Evolutionary conservation across 2,797 vertebrate species (phyloP).

Genomic region (Ptychadena robeensis): DNA sequence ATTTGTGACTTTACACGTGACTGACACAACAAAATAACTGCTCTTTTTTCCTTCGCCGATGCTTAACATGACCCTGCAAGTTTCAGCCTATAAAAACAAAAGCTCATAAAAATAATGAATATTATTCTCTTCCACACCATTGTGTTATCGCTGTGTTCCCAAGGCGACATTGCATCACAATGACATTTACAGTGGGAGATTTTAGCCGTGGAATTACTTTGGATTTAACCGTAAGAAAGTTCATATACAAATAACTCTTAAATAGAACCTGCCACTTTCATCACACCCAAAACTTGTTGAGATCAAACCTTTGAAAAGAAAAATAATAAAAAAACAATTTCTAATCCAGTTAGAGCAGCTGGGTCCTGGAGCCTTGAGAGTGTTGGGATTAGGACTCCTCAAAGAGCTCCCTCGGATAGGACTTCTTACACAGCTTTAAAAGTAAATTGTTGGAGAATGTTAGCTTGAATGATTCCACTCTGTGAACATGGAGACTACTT

Average conservation of each 20-base stretch:
- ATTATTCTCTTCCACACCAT: conserved; percentile 22
- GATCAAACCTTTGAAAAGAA: conserved; percentile 95
- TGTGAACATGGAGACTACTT: conserved; percentile 37
- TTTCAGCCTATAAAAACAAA: conserved; percentile 11
- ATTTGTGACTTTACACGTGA: conserved; percentile 1
- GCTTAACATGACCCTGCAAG: conserved; percentile 37
- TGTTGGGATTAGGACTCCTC: conserved; percentile 78
- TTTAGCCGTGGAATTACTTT: conserved; percentile 63
- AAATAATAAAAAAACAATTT: conserved; percentile 88
- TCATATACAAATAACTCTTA: conserved; percentile 81
- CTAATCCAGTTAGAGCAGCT: conserved; percentile 90
- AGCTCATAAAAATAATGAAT: conserved; percentile 26
- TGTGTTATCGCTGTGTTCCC: conserved; percentile 8
- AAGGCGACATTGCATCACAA: background rate
- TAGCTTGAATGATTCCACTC: conserved; percentile 57
- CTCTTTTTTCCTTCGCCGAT: background rate
- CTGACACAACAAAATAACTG: background rate
- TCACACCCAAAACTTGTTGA: conserved; percentile 91
- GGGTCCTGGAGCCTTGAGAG: conserved; percentile 81
- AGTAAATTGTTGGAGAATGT: conserved; percentile 61
- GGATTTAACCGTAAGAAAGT: conserved; percentile 73
- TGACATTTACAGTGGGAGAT: conserved; percentile 52
- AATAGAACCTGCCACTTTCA: conserved; percentile 94
- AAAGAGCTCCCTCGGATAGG: conserved; percentile 67
- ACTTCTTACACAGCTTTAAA: conserved; percentile 62